Conservation (phyloP, 1,140 invertebrate species). For the Drosophila lini region DNA sequence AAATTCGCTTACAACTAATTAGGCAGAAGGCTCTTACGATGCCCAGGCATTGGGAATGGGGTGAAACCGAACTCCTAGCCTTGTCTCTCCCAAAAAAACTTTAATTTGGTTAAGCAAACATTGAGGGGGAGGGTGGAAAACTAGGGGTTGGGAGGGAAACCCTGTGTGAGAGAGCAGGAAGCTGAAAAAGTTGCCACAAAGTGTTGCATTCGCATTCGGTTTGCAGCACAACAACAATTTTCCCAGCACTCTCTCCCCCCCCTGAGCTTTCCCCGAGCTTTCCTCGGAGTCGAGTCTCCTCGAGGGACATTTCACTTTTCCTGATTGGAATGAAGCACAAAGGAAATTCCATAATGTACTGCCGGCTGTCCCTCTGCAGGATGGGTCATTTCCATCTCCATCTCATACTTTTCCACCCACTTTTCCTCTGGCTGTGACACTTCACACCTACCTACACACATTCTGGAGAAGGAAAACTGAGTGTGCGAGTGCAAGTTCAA, state of each 20-base stretch:
- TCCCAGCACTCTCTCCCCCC: neutral
- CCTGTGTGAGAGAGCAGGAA: slow-evolving; percentile 10
- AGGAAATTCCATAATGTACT: slow-evolving; percentile 47
- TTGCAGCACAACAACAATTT: slow-evolving; percentile 33
- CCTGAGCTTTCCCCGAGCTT: neutral
- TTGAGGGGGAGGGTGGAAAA: neutral
- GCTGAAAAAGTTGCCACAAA: slow-evolving; percentile 54
- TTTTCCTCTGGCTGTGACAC: slow-evolving; percentile 26
- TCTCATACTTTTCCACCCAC: neutral
- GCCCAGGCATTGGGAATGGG: slow-evolving; percentile 8
- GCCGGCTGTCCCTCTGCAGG: slow-evolving; percentile 16
- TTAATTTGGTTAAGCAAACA: slow-evolving; percentile 57
- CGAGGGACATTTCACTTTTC: slow-evolving; percentile 47
- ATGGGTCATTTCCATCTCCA: slow-evolving; percentile 22
- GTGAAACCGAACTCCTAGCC: slow-evolving; percentile 5
- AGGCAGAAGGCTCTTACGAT: slow-evolving; percentile 47
- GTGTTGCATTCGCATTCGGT: slow-evolving; percentile 57
- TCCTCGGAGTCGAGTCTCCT: slow-evolving; percentile 7
- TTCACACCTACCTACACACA: slow-evolving; percentile 19
- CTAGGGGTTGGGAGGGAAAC: neutral
- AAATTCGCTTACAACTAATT: slow-evolving; percentile 80
- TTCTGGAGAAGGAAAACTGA: neutral
- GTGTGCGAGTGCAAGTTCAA: no score
- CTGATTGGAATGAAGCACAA: slow-evolving; percentile 49
- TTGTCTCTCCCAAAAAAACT: neutral